These are phyloP conservation scores for Campoplex nolae DNA, from an alignment of 2,888 invertebrate species.

Conservation along the genomic window DNA sequence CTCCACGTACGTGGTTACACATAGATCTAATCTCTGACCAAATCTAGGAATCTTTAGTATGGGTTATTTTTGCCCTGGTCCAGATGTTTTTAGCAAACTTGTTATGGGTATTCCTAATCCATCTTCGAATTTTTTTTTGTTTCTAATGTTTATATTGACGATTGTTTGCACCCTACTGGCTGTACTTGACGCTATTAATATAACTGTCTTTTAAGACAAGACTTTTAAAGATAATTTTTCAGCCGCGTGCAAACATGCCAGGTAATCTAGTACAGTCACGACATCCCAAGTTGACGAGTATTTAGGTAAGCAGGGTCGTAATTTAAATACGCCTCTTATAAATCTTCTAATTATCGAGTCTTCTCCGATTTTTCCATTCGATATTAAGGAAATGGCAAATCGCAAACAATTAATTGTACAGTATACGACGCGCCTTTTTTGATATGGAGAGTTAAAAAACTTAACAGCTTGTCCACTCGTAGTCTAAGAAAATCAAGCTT, in stretches of 20 bases:
- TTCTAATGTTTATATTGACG: background rate
- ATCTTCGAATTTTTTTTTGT: no score
- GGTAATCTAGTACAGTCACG: background rate
- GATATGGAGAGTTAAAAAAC: slow-evolving; percentile 15
- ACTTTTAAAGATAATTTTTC: background rate
- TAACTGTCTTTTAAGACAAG: background rate
- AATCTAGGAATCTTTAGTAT: no score
- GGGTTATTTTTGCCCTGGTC: no score
- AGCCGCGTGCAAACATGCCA: background rate
- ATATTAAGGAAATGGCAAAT: slow-evolving; percentile 43
- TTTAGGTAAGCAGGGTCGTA: slow-evolving; percentile 38
- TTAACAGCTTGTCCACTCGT: background rate
- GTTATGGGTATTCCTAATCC: no score
- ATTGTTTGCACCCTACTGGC: slow-evolving; percentile 19
- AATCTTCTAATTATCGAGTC: slow-evolving; percentile 44
- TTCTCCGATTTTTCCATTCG: slow-evolving; percentile 26
- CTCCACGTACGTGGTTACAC: no score
- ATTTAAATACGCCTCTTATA: slow-evolving; percentile 44
- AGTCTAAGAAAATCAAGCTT: no score
- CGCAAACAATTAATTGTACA: slow-evolving; percentile 15
- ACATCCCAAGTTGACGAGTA: slow-evolving; percentile 56
- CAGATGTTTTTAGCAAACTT: no score
- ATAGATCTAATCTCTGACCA: no score
- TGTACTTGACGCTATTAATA: slow-evolving; percentile 32
- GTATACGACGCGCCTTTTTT: slow-evolving; percentile 23